These are phyloP conservation scores for Gallirallus australis DNA, from an alignment of 2,797 vertebrate species.

Conservation along the genomic window DNA sequence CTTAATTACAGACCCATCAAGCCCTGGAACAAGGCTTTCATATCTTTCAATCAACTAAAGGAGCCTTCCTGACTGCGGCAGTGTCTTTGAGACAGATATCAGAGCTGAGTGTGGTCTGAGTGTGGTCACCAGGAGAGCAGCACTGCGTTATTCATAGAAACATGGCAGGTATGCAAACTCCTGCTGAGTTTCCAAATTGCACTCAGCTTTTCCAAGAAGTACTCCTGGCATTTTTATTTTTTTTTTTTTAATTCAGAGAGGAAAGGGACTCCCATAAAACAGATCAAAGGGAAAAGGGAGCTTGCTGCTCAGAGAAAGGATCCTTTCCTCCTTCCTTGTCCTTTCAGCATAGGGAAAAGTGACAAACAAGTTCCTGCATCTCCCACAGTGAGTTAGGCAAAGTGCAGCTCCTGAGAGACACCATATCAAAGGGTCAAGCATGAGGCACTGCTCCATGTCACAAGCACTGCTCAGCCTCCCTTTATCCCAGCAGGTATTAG, in stretches of 20 bases:
- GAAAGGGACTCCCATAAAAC: not conserved
- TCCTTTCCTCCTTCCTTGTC: not conserved
- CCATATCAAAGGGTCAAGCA: not conserved
- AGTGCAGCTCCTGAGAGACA: not conserved
- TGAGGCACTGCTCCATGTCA: not conserved
- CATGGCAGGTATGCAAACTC: not conserved
- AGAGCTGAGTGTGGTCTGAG: not conserved
- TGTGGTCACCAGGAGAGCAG: not conserved
- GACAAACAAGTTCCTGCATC: conserved; percentile 21
- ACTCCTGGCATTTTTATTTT: not conserved
- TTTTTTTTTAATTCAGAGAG: not conserved
- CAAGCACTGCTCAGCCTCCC: not conserved
- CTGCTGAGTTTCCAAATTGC: conserved; percentile 3
- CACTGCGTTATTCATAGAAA: conserved; percentile 29
- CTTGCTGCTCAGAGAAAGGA: not conserved
- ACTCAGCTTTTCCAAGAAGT: conserved; percentile 34
- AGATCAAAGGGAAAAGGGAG: conserved; percentile 40
- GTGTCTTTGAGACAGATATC: conserved; percentile 12
- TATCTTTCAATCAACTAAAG: conserved; percentile 59
- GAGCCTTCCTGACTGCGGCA: conserved; percentile 48
- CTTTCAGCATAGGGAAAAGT: not conserved
- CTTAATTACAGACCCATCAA: conserved; percentile 34
- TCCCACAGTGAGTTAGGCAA: conserved; percentile 21
- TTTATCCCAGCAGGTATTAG: not conserved
- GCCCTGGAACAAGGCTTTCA: not conserved